Evolutionary conservation across 1,140 invertebrate species (phyloP), one percentile per base, ranked within the genome.

Genomic region (Campoletis sonorensis): DNA sequence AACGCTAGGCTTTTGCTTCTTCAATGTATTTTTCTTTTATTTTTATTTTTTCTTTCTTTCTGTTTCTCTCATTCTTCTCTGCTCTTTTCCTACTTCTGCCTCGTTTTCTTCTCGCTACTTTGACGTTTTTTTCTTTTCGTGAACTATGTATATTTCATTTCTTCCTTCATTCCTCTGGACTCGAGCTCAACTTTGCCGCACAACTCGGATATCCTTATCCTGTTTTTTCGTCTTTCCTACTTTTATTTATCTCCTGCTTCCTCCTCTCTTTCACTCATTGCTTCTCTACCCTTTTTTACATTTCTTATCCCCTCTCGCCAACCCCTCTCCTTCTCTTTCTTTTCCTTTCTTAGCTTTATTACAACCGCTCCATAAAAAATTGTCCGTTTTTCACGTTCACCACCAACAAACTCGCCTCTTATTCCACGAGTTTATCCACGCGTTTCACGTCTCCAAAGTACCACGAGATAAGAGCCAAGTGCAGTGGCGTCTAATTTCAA

Each of bases 401-500:
- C 23, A 64, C 61, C 61, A 64, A 26, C 11, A 4, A n/a, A 21
- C 61, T 26, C 61, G n/a, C 13, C 67, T 33, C 27, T 26, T 26
- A 23, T 64, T 64, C 61, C 61, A 64, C 21, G 16, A 70, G 67
- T 70, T 70, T 70, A 70, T 30, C 67, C 1, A 70, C 27, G 30
- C 30, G 26, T 70, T 70, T 33, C 30, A 70, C 27, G 30, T 70
- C 30, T 30, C 27, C 4, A 70, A 70, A 70, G 30, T 16, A 70
- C 27, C 27, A 33, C 67, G 21, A 70, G 67, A 70, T 33, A 70
- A 70, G 30, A 33, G 27, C 30, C 67, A 70, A 70, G 26, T 70
- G 27, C 67, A 70, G 67, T 70, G 67, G 37, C 67, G 67, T 37
- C 67, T 70, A 70, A 70, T 70, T 70, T 70, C 30, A 70, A 70